These are phyloP conservation scores for Plagiodera versicolora DNA, from an alignment of 2,888 invertebrate species.

Conservation along the genomic window DNA sequence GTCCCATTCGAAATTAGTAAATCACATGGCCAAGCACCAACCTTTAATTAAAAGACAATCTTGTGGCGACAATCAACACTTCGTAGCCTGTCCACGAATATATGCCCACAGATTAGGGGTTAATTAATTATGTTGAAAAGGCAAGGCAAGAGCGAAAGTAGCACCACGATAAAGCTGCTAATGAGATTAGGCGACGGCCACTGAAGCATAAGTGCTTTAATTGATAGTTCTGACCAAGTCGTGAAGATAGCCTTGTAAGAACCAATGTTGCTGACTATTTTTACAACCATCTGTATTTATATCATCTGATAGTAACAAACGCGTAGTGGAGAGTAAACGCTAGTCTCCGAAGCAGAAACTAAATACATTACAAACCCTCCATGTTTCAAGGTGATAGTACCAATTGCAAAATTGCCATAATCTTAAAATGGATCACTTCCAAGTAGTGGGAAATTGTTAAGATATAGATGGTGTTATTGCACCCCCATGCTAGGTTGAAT, in stretches of 20 bases:
- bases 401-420: too few species aligned
- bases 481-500: too few species aligned
- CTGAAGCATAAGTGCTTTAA: constrained; percentile 48
- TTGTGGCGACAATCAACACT: constrained; percentile 32
- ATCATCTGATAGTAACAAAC: constrained; percentile 42
- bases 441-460: too few species aligned
- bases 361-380: too few species aligned
- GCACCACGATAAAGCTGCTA: constrained; percentile 53
- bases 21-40: constrained; percentile 7
- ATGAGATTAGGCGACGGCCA: constrained; percentile 54
- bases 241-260: constrained; percentile 52
- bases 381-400: too few species aligned
- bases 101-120: constrained; percentile 51
- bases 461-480: too few species aligned
- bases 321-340: not conserved
- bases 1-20: constrained; percentile 15
- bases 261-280: constrained; percentile 44
- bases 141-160: constrained; percentile 51
- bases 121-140: constrained; percentile 54
- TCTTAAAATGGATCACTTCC: too few species aligned
- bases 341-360: too few species aligned
- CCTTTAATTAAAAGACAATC: constrained; percentile 9
- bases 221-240: constrained; percentile 51
- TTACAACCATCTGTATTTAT: constrained; percentile 41
- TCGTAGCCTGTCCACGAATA: constrained; percentile 35